A percentile compares a stretch with the other conserved stretches of the same genome.
phyloP scores from a whole-genome alignment of 2,113 vertebrate species.

The Chlamydotis undulata region DNA sequence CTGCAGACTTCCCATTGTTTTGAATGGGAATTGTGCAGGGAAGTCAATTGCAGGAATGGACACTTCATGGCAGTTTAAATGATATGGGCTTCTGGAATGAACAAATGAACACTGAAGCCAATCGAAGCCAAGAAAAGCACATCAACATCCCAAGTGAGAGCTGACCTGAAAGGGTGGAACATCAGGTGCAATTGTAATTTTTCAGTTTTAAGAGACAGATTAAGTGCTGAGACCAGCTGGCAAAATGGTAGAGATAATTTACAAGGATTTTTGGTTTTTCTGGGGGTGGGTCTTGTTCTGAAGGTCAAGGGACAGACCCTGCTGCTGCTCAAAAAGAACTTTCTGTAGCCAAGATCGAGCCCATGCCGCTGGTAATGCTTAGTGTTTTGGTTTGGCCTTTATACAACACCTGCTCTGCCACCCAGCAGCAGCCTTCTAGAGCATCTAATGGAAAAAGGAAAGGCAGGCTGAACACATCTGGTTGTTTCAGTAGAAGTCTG shows the following conservation, averaged over 20 bases:
- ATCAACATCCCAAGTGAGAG: not conserved
- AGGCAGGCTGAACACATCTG: not conserved
- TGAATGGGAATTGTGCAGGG: not conserved
- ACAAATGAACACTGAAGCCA: not conserved
- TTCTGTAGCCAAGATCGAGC: not conserved
- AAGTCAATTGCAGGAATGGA: not conserved
- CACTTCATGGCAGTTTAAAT: conserved; percentile 27
- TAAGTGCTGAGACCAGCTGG: conserved; percentile 50
- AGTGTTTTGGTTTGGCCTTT: not conserved
- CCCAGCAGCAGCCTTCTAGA: not conserved
- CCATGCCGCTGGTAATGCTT: not conserved
- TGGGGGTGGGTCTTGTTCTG: not conserved
- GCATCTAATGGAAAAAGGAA: not conserved
- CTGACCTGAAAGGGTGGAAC: conserved; percentile 32
- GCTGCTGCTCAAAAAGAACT: not conserved
- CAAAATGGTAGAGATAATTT: conserved; percentile 49
- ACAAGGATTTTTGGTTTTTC: not conserved
- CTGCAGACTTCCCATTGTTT: not conserved
- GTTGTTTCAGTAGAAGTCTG: not conserved
- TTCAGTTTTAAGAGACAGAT: conserved; percentile 69
- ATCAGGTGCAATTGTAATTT: conserved; percentile 56
- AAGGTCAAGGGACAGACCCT: conserved; percentile 11
- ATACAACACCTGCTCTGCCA: not conserved
- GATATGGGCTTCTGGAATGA: conserved; percentile 9
- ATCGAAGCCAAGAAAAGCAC: conserved; percentile 6